phyloP scores from a whole-genome alignment of 2,113 vertebrate species.

The Oxygymnocypris stewartii region DNA sequence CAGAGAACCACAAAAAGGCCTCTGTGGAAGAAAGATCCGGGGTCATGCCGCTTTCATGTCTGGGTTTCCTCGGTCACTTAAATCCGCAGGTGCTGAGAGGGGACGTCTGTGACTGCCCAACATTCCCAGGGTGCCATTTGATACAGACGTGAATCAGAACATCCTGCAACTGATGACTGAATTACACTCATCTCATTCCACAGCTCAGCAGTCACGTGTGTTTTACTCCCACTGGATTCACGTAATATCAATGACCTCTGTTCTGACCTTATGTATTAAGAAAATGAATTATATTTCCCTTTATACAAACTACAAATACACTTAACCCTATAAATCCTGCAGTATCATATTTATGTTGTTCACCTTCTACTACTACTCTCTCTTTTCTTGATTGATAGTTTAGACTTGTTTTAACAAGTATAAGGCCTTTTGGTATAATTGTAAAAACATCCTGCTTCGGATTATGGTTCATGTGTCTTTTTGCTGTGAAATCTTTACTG shows the following conservation, averaged over 20 bases:
- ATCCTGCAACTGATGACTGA: conserved; percentile 42
- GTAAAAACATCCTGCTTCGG: background rate
- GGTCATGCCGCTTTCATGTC: conserved; percentile 46
- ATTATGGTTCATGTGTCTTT: background rate
- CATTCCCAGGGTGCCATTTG: conserved; percentile 54
- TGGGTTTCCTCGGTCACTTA: conserved; percentile 35
- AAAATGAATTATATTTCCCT: background rate
- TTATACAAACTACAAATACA: background rate
- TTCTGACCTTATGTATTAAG: conserved; percentile 7
- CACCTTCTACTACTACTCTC: background rate
- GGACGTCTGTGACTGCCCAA: conserved; percentile 38
- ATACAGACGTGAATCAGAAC: conserved; percentile 50
- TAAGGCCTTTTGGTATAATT: background rate
- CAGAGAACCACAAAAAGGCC: conserved; percentile 50
- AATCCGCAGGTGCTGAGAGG: conserved; percentile 55
- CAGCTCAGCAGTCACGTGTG: conserved; percentile 17
- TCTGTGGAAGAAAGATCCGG: conserved; percentile 44
- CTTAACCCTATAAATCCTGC: background rate
- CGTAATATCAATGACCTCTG: background rate
- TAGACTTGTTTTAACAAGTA: background rate
- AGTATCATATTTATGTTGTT: background rate
- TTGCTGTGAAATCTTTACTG: background rate
- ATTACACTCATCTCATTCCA: conserved; percentile 35
- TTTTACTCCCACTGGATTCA: background rate
- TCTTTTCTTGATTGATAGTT: background rate